Evolutionary conservation across 2,888 invertebrate species (phyloP), one percentile per base, ranked within the genome.

Genomic region (Tiliacea aurago): DNA sequence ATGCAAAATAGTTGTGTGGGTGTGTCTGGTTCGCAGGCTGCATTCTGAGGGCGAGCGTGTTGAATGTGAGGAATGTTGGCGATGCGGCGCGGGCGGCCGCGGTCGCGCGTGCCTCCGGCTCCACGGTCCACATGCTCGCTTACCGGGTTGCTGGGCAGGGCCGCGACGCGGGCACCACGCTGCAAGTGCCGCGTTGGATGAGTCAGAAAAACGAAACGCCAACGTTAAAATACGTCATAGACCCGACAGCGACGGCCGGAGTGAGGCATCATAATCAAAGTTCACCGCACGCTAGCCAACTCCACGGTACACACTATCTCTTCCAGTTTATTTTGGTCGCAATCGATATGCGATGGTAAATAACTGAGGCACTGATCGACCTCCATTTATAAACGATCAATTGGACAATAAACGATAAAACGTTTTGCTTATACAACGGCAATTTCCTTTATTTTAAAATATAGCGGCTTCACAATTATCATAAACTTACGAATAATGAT

Each of bases 361-460:
- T 93, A 93, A 93, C 91, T 92, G 80, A 91, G 93, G 92, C 89
- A 87, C 91, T 92, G 92, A 92, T 93, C 92, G 93, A 91, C 93
- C 93, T 93, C 91, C 87, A 91, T 93, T 91, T 88, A 89, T 91
- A 90, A 92, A 88, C 93, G 93, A 93, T 93, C 90, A 92, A 91
- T 93, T 92, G 94, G 93, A 94, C 90, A 95, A 94, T 95, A 95
- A 95, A 95, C 95, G 93, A 95, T 95, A 94, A 92, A 94, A 95
- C 91, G 90, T 94, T 93, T 94, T 95, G 96, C 94, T 95, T 95
- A 95, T 94, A 95, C 95, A 95, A 95, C 95, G 94, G 95, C 95
- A 95, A 95, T 94, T 94, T 95, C 93, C 95, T 96, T 96, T 96
- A 96, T 95, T 96, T 96, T 95, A 95, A 96, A 96, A 96, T 95